Base-by-base conservation (phyloP, 1,140 invertebrate species). In the Pogonognathellus flavescens region DNA sequence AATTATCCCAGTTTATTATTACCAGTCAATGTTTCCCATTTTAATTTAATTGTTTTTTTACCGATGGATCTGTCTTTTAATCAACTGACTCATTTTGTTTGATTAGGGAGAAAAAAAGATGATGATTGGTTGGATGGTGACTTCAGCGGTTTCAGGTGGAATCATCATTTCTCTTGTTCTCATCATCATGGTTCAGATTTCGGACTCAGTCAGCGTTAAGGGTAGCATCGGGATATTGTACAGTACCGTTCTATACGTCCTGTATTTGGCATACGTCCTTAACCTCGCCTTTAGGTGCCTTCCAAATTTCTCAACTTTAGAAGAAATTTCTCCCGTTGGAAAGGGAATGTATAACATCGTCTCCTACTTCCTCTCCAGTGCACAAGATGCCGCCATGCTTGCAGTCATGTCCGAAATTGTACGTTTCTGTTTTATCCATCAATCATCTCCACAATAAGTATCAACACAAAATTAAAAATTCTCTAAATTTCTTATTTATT, bases 331-430 rank as follows among this genome's bases (percentile, higher is more conserved):
- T 49, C 70, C 70, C 0, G 4, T 9, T 76, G 70, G 70, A 50
- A 76, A 76, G 41, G 70, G 70, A 16, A 9, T 76, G 8, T 76
- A 76, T 14, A 76, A 76, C 25, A 31, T 76, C n/a, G 16, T 76
- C 1, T 76, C 70, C 11, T 76, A 76, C 16, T 76, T 76, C 41
- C 41, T 49, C 9, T 76, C 70, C 70, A 76, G 70, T 76, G 41
- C 25, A 18, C 70, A 76, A 50, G 70, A 85, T 55, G 86, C 84
- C 14, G 86, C 84, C 0, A 81, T 80, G 76, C 72, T 87, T 25
- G 66, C 85, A 13, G 70, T 87, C 13, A 84, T 85, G 50, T 80
- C 86, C 13, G 86, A 87, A 82, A 20, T 87, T 14, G 86, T 87
- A 87, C 55, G 50, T 55, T 2, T n/a, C n/a, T n/a, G n/a, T n/a